These are phyloP conservation scores for Scatophagus argus DNA, from an alignment of 2,113 vertebrate genomes.

Conservation along the genomic window DNA sequence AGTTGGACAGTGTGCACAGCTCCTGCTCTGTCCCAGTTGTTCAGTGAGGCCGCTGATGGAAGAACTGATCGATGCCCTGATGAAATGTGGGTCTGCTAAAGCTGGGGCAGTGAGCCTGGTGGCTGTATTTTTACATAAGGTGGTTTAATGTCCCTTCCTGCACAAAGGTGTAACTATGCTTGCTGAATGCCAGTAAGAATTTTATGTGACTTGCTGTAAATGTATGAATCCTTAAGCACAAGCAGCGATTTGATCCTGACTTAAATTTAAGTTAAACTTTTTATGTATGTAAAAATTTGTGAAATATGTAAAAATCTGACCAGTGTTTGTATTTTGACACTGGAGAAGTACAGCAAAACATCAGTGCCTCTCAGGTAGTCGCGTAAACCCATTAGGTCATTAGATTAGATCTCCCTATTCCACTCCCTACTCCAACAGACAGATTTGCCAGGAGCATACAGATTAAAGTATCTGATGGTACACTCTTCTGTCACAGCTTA, in stretches of 20 bases:
- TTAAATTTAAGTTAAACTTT: not conserved
- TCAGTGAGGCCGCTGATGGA: not conserved
- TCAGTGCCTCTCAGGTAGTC: not conserved
- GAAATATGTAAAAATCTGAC: no score
- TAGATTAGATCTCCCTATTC: not conserved
- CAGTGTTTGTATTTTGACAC: not conserved
- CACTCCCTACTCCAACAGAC: not conserved
- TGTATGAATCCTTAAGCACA: not conserved
- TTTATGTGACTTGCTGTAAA: not conserved
- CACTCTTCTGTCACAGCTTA: constrained; percentile 11
- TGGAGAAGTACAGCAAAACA: not conserved
- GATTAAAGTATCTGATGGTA: not conserved
- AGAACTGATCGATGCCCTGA: not conserved
- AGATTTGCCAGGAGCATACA: not conserved
- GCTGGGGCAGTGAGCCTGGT: not conserved
- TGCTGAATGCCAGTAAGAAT: not conserved
- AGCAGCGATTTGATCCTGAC: not conserved
- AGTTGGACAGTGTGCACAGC: not conserved
- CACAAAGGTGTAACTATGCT: not conserved
- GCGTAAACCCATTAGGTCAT: not conserved
- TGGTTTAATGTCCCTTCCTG: not conserved
- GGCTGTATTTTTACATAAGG: not conserved
- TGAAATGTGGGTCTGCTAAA: not conserved
- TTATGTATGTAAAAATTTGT: no score
- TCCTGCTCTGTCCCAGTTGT: constrained; percentile 6